phyloP scores from a whole-genome alignment of 2,797 vertebrate species.

The Mormyrops attenuatus region DNA sequence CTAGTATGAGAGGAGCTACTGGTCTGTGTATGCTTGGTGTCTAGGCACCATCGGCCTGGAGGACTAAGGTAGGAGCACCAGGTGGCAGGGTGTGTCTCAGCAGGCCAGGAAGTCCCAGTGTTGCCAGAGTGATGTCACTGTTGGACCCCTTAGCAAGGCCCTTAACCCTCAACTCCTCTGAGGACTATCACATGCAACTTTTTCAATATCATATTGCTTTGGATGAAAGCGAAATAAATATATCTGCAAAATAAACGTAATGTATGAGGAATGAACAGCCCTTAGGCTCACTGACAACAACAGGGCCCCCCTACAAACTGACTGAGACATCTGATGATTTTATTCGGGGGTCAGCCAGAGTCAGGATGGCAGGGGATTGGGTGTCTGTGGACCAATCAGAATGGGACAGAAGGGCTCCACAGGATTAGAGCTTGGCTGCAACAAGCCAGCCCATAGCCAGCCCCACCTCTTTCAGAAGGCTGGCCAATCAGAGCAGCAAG shows the following conservation, averaged over 20 bases:
- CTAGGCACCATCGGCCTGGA: background rate
- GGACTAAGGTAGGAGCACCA: background rate
- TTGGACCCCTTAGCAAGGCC: background rate
- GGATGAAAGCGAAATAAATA: too few relatives aligned
- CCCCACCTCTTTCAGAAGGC: too few relatives aligned
- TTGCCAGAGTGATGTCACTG: background rate
- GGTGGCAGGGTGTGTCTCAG: background rate
- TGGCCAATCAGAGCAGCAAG: too few relatives aligned
- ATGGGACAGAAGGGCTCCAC: background rate
- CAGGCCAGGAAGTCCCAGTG: background rate
- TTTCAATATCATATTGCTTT: background rate
- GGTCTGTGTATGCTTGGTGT: background rate
- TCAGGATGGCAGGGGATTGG: background rate
- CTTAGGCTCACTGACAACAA: background rate
- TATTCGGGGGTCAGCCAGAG: background rate
- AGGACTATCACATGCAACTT: background rate
- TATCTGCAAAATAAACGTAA: background rate
- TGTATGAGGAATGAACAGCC: background rate
- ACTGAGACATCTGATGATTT: background rate
- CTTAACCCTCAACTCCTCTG: background rate
- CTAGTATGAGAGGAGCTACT: background rate
- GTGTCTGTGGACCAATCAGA: background rate
- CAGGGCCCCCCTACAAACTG: background rate
- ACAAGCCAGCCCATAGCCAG: background rate
- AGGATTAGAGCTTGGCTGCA: background rate